These are phyloP conservation scores for Calcarius lapponicus DNA, from an alignment of 2,797 vertebrate species.

Conservation along the genomic window DNA sequence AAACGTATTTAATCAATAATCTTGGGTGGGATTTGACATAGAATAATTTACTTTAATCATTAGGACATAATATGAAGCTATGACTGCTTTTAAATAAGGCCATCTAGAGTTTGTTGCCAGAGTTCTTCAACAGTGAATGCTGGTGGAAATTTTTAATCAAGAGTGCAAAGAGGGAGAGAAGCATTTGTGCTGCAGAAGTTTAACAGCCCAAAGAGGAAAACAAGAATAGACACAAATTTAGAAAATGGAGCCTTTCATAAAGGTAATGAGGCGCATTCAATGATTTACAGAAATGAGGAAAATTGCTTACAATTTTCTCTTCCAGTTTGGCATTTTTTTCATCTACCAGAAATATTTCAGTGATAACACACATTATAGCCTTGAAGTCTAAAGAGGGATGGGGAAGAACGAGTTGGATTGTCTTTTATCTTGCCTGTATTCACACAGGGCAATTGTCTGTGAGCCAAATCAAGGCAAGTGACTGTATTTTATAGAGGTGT, in stretches of 20 bases:
- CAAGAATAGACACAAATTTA: background rate
- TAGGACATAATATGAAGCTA: background rate
- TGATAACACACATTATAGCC: background rate
- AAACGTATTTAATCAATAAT: background rate
- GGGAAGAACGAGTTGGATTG: background rate
- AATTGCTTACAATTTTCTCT: slow-evolving; percentile 27
- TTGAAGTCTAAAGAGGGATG: background rate
- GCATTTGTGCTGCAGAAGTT: slow-evolving; percentile 75
- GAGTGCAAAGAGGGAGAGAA: slow-evolving; percentile 82
- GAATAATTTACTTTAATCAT: background rate
- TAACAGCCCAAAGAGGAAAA: background rate
- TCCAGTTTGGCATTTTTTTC: background rate
- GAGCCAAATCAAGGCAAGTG: background rate
- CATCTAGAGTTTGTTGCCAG: slow-evolving; percentile 79
- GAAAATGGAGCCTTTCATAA: background rate
- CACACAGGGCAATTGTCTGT: background rate
- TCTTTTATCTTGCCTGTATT: slow-evolving; percentile 11
- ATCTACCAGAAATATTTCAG: slow-evolving; percentile 17
- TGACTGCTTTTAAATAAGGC: slow-evolving; percentile 62
- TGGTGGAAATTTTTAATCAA: slow-evolving; percentile 76
- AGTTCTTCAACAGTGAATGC: slow-evolving; percentile 79
- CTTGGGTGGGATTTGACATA: background rate
- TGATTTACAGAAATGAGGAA: background rate
- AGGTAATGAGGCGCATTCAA: slow-evolving; percentile 32
- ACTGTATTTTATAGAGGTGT: background rate